Base-by-base conservation (phyloP, 2,113 vertebrate species). In the Sciurus niger region DNA sequence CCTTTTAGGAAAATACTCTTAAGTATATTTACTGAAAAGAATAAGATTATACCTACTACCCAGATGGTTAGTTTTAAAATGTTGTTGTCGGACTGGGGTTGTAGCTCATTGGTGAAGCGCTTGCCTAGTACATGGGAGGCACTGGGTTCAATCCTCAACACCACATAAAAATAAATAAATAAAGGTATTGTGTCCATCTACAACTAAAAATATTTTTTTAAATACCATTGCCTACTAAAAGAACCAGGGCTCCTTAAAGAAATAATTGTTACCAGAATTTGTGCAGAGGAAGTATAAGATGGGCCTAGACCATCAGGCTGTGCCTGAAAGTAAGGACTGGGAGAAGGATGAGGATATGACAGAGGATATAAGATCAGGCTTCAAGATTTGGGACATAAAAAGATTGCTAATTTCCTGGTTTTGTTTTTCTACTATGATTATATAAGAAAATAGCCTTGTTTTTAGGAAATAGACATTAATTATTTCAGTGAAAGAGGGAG, bases 381-480 rank as follows among this genome's bases (percentile, higher is more conserved):
- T 55, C 55, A 55, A 58, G 68, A 12, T 72, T 46, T 86, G 13
- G 6, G 63, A 43, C 83, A 87, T 74, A 92, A 65, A 60, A 63
- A 63, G 8, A 63, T 60, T 37, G 1, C 92, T 85, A 58, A 80
- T 79, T 34, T 43, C 30, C 13, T 40, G 40, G 30, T 73, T 86
- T 93, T 93, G 51, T 60, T 92, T 60, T 76, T 68, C 40, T 76
- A 13, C 18, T 70, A 7, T 93, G 55, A 9, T 65, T 93, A 79
- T 67, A 12, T 77, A 77, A 65, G 77, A 43, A 93, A 93, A 90
- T 80, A 2, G 40, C 53, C 53, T 85, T 93, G 1, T 77, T 84
- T 74, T 96, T 92, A 82, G 28, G 32, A 53, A 72, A 48, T 72
- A 89, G 67, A 92, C 60, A 93, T 14, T 14, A 55, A 51, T 65